These are phyloP conservation scores for Himalopsyche japonica DNA, from an alignment of 2,888 invertebrate species.

Conservation along the genomic window DNA sequence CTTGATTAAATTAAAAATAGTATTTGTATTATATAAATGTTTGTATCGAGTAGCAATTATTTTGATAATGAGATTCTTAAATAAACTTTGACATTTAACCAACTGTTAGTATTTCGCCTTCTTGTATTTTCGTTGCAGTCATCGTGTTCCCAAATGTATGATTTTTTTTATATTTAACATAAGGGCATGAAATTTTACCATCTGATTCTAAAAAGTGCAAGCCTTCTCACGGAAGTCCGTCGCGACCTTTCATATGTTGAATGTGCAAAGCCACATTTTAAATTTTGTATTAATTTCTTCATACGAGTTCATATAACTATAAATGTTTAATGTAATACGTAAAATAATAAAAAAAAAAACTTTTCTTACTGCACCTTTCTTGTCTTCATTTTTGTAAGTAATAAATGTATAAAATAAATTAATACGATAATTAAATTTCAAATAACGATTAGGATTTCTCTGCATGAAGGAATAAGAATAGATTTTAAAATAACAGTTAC, in stretches of 20 bases:
- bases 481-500: slow-evolving; percentile 40
- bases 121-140: not conserved
- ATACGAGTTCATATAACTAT: not conserved
- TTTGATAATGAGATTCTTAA: no score
- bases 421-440: slow-evolving; percentile 22
- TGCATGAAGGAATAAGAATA: slow-evolving; percentile 22
- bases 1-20: no score
- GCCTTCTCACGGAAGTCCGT: no score
- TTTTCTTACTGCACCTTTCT: slow-evolving; percentile 14
- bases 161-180: no score
- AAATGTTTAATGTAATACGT: not conserved
- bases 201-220: no score
- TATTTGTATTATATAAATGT: no score
- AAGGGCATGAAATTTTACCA: no score
- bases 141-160: no score
- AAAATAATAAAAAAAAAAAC: not conserved
- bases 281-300: not conserved
- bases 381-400: not conserved
- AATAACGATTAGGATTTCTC: slow-evolving; percentile 39
- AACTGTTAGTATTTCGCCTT: not conserved
- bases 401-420: slow-evolving; percentile 27
- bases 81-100: not conserved
- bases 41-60: no score
- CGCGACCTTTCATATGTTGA: not conserved
- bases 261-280: not conserved